A percentile compares a stretch with the other conserved stretches of the same genome.
Evolutionary conservation across 2,888 invertebrate genomes (phyloP).

Genomic region (Andrena marginata): DNA sequence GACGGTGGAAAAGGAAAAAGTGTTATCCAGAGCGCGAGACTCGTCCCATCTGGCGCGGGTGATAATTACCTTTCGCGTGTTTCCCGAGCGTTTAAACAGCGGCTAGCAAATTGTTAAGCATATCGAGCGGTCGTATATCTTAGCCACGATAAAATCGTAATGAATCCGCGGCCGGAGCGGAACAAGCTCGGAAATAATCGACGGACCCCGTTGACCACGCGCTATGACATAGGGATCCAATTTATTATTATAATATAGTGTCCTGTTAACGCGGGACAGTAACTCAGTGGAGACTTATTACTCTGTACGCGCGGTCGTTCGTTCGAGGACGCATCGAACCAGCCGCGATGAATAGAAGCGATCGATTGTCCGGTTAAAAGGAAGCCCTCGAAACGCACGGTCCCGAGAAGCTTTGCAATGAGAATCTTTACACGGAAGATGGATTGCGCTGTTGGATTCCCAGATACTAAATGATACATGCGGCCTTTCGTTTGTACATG

Average conservation of each 20-base stretch:
- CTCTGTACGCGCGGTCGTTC: background rate
- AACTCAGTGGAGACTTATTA: slow-evolving; percentile 40
- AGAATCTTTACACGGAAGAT: no score
- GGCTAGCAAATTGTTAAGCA: slow-evolving; percentile 56
- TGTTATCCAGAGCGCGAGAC: slow-evolving; percentile 45
- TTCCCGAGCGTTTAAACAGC: slow-evolving; percentile 52
- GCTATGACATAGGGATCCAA: slow-evolving; percentile 56
- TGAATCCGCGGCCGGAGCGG: slow-evolving; percentile 31
- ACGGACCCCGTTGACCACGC: slow-evolving; percentile 25
- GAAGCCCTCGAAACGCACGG: background rate
- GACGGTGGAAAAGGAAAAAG: slow-evolving; percentile 30
- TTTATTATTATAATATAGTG: slow-evolving; percentile 56
- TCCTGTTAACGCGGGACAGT: slow-evolving; percentile 44
- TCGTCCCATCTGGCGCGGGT: slow-evolving; percentile 38
- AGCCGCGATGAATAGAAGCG: slow-evolving; percentile 29
- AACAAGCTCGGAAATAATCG: slow-evolving; percentile 53
- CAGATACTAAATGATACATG: no score
- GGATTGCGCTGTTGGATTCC: no score
- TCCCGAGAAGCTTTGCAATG: background rate
- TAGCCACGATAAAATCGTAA: slow-evolving; percentile 63
- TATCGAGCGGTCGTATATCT: slow-evolving; percentile 54
- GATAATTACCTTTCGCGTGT: slow-evolving; percentile 66
- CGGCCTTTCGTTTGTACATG: background rate
- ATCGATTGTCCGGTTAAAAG: slow-evolving; percentile 33
- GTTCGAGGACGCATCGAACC: slow-evolving; percentile 9